Conservation (phyloP, 2,113 vertebrate genomes). For the Tretioscincus oriximinensis region DNA sequence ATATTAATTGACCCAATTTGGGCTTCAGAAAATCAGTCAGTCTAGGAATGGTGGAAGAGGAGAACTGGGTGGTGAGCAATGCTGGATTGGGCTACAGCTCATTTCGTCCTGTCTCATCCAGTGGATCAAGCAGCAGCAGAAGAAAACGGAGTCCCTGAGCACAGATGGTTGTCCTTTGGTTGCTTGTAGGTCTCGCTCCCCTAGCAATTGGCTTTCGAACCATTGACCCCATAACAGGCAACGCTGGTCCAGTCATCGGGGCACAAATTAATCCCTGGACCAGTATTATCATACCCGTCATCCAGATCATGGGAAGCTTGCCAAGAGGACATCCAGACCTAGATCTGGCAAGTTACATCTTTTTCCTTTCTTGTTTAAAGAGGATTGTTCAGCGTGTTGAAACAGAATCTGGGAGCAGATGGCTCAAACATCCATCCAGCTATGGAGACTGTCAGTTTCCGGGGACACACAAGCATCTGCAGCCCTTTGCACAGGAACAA, state of each 20-base stretch:
- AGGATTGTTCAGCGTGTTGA: too few relatives aligned
- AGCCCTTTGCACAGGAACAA: too few relatives aligned
- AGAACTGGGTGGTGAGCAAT: too few relatives aligned
- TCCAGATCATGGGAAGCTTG: slow-evolving; percentile 73
- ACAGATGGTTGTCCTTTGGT: background rate
- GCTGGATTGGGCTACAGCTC: too few relatives aligned
- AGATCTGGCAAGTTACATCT: slow-evolving; percentile 68
- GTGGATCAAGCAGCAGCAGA: background rate
- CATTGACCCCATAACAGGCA: slow-evolving; percentile 78
- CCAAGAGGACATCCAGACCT: slow-evolving; percentile 67
- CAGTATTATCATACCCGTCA: slow-evolving; percentile 74
- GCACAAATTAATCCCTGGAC: slow-evolving; percentile 71
- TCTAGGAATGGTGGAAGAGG: too few relatives aligned
- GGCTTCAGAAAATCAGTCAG: too few relatives aligned
- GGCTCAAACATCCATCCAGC: too few relatives aligned
- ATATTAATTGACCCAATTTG: too few relatives aligned
- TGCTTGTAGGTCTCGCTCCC: slow-evolving; percentile 79
- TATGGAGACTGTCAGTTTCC: too few relatives aligned
- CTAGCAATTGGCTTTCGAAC: slow-evolving; percentile 79
- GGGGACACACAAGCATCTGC: too few relatives aligned
- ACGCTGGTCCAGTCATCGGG: slow-evolving; percentile 78
- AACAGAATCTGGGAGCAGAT: too few relatives aligned
- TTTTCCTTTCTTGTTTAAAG: background rate
- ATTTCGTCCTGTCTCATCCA: too few relatives aligned
- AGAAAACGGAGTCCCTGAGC: background rate